These are phyloP conservation scores for Heliconius eleuchia DNA, from an alignment of 1,140 invertebrate genomes.

Conservation along the genomic window DNA sequence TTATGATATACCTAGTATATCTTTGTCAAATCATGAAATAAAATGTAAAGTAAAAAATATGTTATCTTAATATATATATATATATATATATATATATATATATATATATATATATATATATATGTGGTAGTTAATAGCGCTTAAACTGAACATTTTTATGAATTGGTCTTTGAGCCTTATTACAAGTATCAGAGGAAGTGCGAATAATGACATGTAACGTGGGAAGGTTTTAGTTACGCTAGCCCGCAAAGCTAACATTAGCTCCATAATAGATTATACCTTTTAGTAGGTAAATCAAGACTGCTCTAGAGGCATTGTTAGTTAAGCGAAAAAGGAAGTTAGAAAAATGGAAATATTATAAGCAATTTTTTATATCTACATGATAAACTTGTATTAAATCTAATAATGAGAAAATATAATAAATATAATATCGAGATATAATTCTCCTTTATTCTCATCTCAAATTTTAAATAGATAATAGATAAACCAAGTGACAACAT, in stretches of 20 bases:
- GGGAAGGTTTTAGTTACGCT: slow-evolving; percentile 19
- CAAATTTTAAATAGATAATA: slow-evolving; percentile 24
- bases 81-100: too few species aligned
- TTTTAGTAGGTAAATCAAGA: background rate
- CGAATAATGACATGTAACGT: slow-evolving; percentile 5
- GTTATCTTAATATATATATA: too few species aligned
- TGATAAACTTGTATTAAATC: too few species aligned
- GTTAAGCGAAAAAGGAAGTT: background rate
- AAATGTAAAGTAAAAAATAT: too few species aligned
- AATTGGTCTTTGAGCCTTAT: background rate
- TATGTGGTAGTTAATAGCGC: too few species aligned
- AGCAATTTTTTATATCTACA: too few species aligned
- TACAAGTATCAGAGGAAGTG: slow-evolving; percentile 9
- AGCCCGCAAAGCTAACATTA: background rate
- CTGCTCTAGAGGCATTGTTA: background rate
- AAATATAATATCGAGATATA: too few species aligned
- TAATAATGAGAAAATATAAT: too few species aligned
- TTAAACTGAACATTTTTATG: background rate
- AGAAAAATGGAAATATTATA: too few species aligned
- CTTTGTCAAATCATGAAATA: background rate
- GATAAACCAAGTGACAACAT: slow-evolving; percentile 39
- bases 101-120: too few species aligned
- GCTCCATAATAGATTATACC: background rate
- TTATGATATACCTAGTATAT: background rate
- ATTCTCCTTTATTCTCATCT: too few species aligned